Conservation (phyloP, 2,888 invertebrate genomes). For the Phrixothrix hirtus region DNA sequence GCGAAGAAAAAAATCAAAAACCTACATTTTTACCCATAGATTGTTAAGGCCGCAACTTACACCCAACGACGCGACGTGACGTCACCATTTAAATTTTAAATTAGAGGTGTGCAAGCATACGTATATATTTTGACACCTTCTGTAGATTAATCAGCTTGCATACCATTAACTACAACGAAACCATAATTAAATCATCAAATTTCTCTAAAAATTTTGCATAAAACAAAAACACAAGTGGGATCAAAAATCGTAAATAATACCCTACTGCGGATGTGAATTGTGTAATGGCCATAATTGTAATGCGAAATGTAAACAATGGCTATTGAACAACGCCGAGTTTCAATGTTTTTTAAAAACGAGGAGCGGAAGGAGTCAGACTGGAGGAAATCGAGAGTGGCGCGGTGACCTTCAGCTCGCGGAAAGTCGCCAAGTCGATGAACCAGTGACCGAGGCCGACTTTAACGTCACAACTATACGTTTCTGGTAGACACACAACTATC, state of each 20-base stretch:
- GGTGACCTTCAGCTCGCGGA: constrained; percentile 57
- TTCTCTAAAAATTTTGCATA: too few species aligned
- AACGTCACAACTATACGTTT: constrained; percentile 16
- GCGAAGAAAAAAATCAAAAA: too few species aligned
- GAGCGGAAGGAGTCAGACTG: constrained; percentile 29
- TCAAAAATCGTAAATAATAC: constrained; percentile 6
- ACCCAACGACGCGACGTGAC: too few species aligned
- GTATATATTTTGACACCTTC: too few species aligned
- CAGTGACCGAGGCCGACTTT: constrained; percentile 49
- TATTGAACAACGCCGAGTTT: constrained; percentile 6
- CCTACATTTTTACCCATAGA: too few species aligned
- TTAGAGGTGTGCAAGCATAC: too few species aligned
- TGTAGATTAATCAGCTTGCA: too few species aligned
- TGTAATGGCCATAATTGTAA: constrained; percentile 13
- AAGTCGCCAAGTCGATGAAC: constrained; percentile 58
- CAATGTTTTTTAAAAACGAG: constrained; percentile 16
- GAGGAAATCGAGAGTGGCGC: constrained; percentile 36
- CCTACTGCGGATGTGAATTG: constrained; percentile 7
- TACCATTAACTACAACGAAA: too few species aligned
- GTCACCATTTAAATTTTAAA: too few species aligned
- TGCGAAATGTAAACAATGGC: constrained; percentile 13
- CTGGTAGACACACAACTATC: constrained; percentile 12
- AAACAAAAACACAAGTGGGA: too few species aligned
- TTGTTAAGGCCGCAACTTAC: too few species aligned
- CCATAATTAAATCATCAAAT: too few species aligned